phyloP scores from a whole-genome alignment of 2,888 invertebrate genomes.

The Lysandra bellargus region DNA sequence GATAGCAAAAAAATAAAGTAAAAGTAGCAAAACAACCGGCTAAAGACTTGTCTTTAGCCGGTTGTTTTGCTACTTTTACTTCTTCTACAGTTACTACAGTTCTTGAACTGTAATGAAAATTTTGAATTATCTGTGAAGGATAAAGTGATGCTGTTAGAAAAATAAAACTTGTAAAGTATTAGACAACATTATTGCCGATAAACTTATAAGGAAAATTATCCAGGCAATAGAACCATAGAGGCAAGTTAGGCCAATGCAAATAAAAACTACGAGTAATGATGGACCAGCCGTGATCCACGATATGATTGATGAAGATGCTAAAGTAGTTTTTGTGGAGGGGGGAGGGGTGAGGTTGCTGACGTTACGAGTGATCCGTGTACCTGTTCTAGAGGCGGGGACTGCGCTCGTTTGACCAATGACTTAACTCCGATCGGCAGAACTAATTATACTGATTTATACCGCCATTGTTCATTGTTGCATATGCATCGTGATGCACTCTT shows the following conservation, averaged over 20 bases:
- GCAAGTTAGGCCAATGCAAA: not conserved
- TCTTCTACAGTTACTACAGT: too few species aligned
- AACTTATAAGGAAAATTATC: too few species aligned
- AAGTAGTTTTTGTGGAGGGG: not conserved
- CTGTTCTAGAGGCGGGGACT: slow-evolving; percentile 80
- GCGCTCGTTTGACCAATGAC: slow-evolving; percentile 83
- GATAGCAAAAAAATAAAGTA: slow-evolving; percentile 38
- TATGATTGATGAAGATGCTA: not conserved
- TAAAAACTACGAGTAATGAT: not conserved
- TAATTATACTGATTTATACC: slow-evolving; percentile 97
- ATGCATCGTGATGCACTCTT: slow-evolving; percentile 48
- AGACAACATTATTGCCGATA: too few species aligned
- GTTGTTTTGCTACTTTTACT: not conserved
- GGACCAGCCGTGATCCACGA: not conserved
- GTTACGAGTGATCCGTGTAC: slow-evolving; percentile 67
- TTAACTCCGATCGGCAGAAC: slow-evolving; percentile 84
- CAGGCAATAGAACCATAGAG: not conserved
- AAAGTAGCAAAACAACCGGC: not conserved
- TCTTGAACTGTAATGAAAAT: not conserved
- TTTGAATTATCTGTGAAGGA: too few species aligned
- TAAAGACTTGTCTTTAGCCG: not conserved
- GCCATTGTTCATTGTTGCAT: slow-evolving; percentile 93
- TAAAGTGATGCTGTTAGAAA: too few species aligned
- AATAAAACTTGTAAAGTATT: too few species aligned
- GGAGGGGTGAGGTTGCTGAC: slow-evolving; percentile 52